These are phyloP conservation scores for Brachirus orientalis DNA, from an alignment of 2,113 vertebrate genomes.

Conservation along the genomic window DNA sequence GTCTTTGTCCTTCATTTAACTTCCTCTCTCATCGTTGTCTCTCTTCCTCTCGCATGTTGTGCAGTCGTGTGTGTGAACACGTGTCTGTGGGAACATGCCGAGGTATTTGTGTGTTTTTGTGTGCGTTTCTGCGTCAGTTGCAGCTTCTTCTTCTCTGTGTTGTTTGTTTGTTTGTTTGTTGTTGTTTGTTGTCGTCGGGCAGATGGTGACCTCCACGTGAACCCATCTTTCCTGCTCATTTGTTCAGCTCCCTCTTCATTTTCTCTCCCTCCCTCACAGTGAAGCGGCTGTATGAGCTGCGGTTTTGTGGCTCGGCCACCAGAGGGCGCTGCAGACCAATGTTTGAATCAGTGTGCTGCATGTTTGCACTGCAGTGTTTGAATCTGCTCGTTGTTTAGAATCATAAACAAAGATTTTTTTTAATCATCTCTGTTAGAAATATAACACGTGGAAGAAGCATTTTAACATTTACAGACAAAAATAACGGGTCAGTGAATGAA, in stretches of 20 bases:
- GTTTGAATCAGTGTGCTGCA: constrained; percentile 49
- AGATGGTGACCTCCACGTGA: constrained; percentile 94
- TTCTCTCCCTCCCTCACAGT: constrained; percentile 73
- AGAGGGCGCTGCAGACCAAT: constrained; percentile 86
- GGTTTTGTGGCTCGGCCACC: constrained; percentile 40
- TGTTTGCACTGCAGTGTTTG: constrained; percentile 24
- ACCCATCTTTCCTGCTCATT: constrained; percentile 86
- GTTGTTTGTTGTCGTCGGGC: constrained; percentile 78
- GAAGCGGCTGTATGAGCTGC: not conserved
- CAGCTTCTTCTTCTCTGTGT: constrained; percentile 70
- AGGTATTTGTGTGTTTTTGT: constrained; percentile 5
- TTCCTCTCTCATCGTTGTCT: constrained; percentile 39
- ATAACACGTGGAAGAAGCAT: too few species aligned
- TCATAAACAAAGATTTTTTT: too few species aligned
- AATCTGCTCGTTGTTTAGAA: not conserved
- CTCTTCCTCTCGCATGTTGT: constrained; percentile 65
- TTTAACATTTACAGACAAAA: too few species aligned
- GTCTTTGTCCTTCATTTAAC: constrained; percentile 56
- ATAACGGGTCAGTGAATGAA: too few species aligned
- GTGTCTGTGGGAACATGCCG: constrained; percentile 27
- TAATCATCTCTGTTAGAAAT: too few species aligned
- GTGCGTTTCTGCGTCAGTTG: constrained; percentile 76
- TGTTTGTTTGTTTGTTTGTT: not conserved
- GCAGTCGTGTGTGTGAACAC: constrained; percentile 62
- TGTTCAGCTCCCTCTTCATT: constrained; percentile 90